phyloP scores from a whole-genome alignment of 1,140 invertebrate genomes.

The Drosophila novamexicana region DNA sequence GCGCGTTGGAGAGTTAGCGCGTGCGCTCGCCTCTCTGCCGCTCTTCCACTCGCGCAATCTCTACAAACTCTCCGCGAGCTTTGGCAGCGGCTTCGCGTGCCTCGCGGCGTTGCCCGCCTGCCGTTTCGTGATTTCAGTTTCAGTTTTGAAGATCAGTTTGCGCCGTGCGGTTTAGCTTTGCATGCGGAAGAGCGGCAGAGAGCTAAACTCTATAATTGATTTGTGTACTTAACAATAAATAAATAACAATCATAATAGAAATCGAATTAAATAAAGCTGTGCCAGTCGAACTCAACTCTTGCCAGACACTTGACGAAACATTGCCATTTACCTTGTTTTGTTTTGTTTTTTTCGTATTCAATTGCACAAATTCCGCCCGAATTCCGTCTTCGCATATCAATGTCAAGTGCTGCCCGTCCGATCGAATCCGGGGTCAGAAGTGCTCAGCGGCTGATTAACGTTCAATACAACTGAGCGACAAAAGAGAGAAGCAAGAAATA shows the following conservation, averaged over 20 bases:
- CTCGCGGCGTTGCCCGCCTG: constrained; percentile 39
- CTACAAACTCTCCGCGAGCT: constrained; percentile 39
- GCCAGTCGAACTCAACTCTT: constrained; percentile 14
- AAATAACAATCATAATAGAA: constrained; percentile 32
- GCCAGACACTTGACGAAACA: constrained; percentile 2
- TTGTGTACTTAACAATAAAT: constrained; percentile 62
- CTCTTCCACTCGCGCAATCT: constrained; percentile 8
- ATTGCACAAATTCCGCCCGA: background rate
- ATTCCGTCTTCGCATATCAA: constrained; percentile 53
- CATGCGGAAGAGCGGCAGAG: constrained; percentile 21
- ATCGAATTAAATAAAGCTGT: constrained; percentile 46
- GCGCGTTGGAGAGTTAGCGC: background rate
- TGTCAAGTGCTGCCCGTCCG: constrained; percentile 58
- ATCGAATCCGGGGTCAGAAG: constrained; percentile 73
- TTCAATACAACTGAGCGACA: constrained; percentile 51
- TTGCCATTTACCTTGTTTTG: background rate
- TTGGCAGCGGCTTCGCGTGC: constrained; percentile 47
- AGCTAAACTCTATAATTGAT: constrained; percentile 40
- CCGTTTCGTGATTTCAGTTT: constrained; percentile 71
- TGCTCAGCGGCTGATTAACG: constrained; percentile 70
- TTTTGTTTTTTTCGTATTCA: background rate
- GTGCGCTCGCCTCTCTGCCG: background rate
- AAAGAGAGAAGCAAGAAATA: constrained; percentile 19
- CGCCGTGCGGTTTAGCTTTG: constrained; percentile 37
- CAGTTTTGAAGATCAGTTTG: constrained; percentile 76